Conservation (phyloP, 2,888 invertebrate genomes). For the Zygaena filipendulae region DNA sequence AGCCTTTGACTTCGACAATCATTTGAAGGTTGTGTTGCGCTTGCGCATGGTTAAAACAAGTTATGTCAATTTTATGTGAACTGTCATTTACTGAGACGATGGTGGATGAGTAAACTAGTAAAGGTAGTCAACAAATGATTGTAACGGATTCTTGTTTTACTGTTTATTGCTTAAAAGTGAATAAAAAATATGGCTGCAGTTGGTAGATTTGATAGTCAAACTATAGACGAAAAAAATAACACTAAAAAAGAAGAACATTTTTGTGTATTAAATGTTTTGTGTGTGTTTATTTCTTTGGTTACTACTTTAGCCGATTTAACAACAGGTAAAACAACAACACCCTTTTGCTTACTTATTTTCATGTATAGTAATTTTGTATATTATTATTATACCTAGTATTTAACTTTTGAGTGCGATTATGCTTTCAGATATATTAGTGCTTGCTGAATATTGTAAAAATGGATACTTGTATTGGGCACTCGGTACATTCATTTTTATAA, state of each 20-base stretch:
- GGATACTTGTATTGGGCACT: conserved; percentile 66
- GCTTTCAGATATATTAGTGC: conserved; percentile 68
- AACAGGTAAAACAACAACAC: conserved; percentile 52
- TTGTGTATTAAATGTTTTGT: conserved; percentile 59
- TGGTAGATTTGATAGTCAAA: conserved; percentile 43
- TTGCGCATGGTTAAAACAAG: no score
- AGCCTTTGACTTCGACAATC: no score
- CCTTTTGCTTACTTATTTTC: no score
- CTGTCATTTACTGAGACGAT: no score
- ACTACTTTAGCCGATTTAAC: conserved; percentile 68
- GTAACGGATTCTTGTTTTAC: no score
- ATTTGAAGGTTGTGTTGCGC: no score
- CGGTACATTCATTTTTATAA: conserved; percentile 60
- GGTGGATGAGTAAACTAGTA: no score
- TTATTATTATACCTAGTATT: no score
- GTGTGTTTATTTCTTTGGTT: conserved; percentile 67
- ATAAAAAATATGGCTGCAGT: conserved; percentile 49
- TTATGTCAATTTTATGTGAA: no score
- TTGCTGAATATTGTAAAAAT: conserved; percentile 66
- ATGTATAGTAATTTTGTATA: no score
- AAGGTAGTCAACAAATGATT: no score
- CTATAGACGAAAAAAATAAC: conserved; percentile 36
- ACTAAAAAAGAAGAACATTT: conserved; percentile 53
- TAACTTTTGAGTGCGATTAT: no score
- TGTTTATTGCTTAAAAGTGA: not conserved